A percentile compares a stretch with the other conserved stretches of the same genome.
These are phyloP conservation scores for Dryobotodes eremita DNA, from an alignment of 2,888 invertebrate genomes.

Conservation along the genomic window DNA sequence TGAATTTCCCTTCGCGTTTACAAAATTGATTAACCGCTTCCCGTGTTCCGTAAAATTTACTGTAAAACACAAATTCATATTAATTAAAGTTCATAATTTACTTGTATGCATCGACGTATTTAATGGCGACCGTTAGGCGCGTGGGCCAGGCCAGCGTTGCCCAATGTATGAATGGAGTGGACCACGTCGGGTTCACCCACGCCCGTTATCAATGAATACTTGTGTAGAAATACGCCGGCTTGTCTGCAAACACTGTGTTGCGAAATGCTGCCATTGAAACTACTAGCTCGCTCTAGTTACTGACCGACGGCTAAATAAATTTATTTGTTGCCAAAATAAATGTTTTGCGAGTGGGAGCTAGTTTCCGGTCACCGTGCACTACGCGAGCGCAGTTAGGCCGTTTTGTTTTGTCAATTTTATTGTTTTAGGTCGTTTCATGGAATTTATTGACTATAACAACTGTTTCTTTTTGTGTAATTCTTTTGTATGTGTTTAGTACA, in stretches of 20 bases:
- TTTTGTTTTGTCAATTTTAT: constrained; percentile 47
- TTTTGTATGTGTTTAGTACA: constrained; percentile 20
- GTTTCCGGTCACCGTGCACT: constrained; percentile 68
- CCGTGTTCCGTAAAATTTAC: constrained; percentile 79
- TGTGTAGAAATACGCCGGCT: constrained; percentile 81
- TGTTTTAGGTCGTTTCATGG: constrained; percentile 30
- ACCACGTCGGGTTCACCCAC: constrained; percentile 84
- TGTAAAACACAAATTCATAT: constrained; percentile 80
- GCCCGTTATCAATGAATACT: constrained; percentile 85
- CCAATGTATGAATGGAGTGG: constrained; percentile 89
- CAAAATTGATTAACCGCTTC: constrained; percentile 75
- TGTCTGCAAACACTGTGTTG: constrained; percentile 82
- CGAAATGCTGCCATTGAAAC: constrained; percentile 82
- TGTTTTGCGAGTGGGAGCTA: constrained; percentile 62
- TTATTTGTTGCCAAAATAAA: constrained; percentile 66
- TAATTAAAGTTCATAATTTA: constrained; percentile 87
- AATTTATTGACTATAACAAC: constrained; percentile 50
- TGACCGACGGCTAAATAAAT: constrained; percentile 58
- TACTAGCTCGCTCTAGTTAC: constrained; percentile 70
- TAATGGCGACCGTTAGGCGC: constrained; percentile 82
- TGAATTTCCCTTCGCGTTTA: constrained; percentile 60
- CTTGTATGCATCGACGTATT: constrained; percentile 74
- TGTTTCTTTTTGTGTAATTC: constrained; percentile 13
- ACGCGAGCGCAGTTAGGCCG: constrained; percentile 14
- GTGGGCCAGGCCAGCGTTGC: constrained; percentile 85